Evolutionary conservation across 2,797 vertebrate genomes (phyloP).

Genomic region (Thripadectes ignobilis): DNA sequence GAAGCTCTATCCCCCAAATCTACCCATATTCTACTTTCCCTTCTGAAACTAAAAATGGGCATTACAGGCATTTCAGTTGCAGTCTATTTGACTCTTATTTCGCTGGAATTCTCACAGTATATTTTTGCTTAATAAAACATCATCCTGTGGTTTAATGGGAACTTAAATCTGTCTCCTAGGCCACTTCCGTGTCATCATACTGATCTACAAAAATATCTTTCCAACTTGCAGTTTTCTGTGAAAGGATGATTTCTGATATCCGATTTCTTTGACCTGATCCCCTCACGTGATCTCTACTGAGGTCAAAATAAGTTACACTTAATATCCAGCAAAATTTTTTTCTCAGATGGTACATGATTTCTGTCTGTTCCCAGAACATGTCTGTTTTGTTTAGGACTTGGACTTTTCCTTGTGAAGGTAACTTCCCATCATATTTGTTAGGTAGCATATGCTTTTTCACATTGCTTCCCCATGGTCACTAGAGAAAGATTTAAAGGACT

Average conservation of each 20-base stretch:
- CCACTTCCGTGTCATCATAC: neutral
- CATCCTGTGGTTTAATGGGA: neutral
- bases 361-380: neutral
- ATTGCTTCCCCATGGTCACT: neutral
- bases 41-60: neutral
- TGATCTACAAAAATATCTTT: neutral
- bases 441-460: neutral
- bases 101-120: neutral
- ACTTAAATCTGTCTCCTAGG: neutral
- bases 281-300: neutral
- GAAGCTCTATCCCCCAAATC: neutral
- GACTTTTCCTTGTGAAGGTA: neutral
- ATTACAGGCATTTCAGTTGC: neutral
- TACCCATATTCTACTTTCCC: neutral
- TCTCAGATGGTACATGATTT: neutral
- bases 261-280: neutral
- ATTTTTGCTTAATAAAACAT: neutral
- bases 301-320: neutral
- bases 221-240: neutral
- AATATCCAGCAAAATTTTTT: neutral
- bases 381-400: neutral
- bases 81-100: neutral
- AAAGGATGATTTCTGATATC: neutral
- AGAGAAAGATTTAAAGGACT: neutral
- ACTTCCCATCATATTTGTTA: neutral